Base-by-base conservation (phyloP, 1,140 invertebrate genomes). In the Zophobas morio region DNA sequence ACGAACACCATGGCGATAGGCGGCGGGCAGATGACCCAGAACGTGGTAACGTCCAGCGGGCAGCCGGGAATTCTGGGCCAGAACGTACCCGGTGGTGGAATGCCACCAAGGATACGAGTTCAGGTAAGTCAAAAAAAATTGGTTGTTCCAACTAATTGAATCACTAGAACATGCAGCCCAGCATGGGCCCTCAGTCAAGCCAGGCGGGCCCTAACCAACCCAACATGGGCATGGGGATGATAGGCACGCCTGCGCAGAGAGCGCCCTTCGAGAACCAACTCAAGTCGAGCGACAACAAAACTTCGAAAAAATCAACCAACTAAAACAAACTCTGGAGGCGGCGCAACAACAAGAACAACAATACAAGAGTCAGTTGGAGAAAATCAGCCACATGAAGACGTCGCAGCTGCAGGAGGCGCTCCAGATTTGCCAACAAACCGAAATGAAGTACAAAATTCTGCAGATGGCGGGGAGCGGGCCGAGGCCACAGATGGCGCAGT, bases 381-480 rank as follows among this genome's bases (percentile, higher is more conserved):
- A 91, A 74, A 90, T 91, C 84, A 88, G 87, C 76, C 90, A 92
- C 81, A 87, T 91, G 84, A 89, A 89, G 79, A 92, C 90, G 63
- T 87, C 90, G 76, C 89, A 93, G 86, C 87, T 94, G 79, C 91
- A 94, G 83, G 91, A 93, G 85, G 92, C 90, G 80, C 86, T 95
- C 57, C 93, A 94, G 84, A 90, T 92, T 20, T 93, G 93, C 0
- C 94, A 95, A 81, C 93, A 94, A 81, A 93, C 94, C 82, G 94
- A 95, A 83, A 89, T 91, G 87, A 93, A 94, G 78, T 94, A 91
- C 79, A 91, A 93, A 80, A 91, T 93, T 80, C 82, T 94, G 76
- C 84, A 82, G 76, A 85, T 86, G 83, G 79, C 79, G 6, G 81
- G 80, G 0, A 82, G 79, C 72, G 83, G 81, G 33, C 80, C 82